Conservation (phyloP, 2,888 invertebrate species). For the Heliconius erato region DNA sequence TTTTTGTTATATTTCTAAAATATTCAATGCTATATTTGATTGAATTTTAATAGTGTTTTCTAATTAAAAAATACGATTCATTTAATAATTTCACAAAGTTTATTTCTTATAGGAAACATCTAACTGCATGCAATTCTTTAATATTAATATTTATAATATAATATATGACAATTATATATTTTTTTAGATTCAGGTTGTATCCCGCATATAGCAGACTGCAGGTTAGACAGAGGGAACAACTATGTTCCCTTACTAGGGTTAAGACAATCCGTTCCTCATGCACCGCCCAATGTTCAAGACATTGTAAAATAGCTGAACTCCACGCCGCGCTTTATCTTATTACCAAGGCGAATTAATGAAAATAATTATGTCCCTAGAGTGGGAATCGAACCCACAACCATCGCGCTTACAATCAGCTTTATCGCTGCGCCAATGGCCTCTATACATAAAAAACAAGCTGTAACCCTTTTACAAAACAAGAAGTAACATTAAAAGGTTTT, state of each 20-base stretch:
- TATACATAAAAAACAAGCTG: no score
- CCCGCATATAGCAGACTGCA: not conserved
- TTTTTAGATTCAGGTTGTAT: not conserved
- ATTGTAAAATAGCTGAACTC: not conserved
- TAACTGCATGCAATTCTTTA: no score
- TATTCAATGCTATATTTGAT: no score
- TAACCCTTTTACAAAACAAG: not conserved
- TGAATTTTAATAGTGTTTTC: no score
- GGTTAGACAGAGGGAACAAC: not conserved
- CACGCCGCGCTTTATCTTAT: not conserved
- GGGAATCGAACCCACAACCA: not conserved
- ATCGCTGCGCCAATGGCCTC: no score
- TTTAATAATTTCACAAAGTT: no score
- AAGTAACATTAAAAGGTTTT: not conserved
- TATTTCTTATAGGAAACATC: no score
- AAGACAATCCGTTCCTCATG: not conserved
- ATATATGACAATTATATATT: not conserved
- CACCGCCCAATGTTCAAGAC: not conserved
- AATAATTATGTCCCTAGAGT: not conserved
- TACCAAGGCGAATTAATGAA: not conserved
- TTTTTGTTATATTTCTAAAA: no score
- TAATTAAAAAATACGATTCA: no score
- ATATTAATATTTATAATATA: not conserved
- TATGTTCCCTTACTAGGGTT: not conserved
- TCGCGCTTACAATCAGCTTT: not conserved